These are phyloP conservation scores for Cephus cinctus DNA, from an alignment of 1,140 invertebrate species.

Conservation along the genomic window DNA sequence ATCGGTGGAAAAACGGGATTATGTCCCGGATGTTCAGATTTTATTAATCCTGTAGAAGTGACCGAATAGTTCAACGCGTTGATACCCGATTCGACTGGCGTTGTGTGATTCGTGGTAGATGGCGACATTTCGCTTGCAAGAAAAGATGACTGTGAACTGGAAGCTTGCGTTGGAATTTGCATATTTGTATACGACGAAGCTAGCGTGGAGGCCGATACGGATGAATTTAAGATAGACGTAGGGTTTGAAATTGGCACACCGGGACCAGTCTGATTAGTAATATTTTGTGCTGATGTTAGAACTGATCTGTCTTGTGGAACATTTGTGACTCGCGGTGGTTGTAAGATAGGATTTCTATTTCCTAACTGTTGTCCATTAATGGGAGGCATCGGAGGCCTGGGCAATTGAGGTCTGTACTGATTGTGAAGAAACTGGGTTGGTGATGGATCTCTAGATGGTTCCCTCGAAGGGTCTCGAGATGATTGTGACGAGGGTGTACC, in stretches of 20 bases:
- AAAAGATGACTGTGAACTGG: neutral
- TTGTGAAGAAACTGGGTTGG: constrained; percentile 45
- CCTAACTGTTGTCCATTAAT: constrained; percentile 31
- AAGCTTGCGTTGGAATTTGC: neutral
- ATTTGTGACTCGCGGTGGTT: too few species aligned
- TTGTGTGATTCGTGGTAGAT: too few species aligned
- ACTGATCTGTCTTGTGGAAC: neutral
- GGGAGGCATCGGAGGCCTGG: constrained; percentile 34
- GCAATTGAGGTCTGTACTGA: constrained; percentile 38
- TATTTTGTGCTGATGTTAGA: neutral
- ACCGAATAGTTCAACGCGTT: too few species aligned
- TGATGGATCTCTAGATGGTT: constrained; percentile 46
- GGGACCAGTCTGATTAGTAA: neutral
- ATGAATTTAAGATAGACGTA: neutral
- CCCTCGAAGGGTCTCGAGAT: constrained; percentile 45
- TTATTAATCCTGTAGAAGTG: too few species aligned
- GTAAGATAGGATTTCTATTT: constrained; percentile 21
- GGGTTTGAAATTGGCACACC: neutral
- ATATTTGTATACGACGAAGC: neutral
- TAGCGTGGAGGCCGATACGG: neutral
- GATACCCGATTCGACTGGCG: too few species aligned
- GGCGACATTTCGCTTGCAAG: neutral
- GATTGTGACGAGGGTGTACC: constrained; percentile 48
- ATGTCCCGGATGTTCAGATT: too few species aligned
- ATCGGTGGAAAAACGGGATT: too few species aligned